Conservation (phyloP, 2,888 invertebrate genomes). For the Chrysodeixis includens region DNA sequence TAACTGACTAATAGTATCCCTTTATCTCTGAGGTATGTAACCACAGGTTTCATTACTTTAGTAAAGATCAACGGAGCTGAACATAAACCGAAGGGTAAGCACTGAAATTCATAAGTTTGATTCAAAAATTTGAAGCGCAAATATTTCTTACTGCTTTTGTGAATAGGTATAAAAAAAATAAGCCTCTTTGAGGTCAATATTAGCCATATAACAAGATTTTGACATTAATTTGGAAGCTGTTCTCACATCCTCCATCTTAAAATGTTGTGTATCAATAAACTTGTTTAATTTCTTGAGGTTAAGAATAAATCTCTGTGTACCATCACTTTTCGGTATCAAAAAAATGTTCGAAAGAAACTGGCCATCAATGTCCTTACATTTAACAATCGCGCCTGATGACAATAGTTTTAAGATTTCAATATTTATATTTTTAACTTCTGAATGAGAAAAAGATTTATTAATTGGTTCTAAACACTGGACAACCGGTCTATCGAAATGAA, state of each 20-base stretch:
- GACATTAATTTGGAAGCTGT: constrained; percentile 34
- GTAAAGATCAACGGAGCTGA: neutral
- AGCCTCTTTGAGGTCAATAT: constrained; percentile 30
- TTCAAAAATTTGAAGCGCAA: constrained; percentile 13
- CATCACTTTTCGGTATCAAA: constrained; percentile 36
- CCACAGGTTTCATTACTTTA: too few species aligned
- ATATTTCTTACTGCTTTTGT: neutral
- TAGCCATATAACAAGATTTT: constrained; percentile 30
- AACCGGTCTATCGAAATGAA: too few species aligned
- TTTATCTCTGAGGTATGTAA: neutral
- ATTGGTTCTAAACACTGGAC: neutral
- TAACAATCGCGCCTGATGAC: constrained; percentile 9
- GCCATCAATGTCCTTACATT: neutral
- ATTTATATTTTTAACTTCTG: constrained; percentile 8
- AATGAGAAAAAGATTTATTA: neutral
- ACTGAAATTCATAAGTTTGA: constrained; percentile 8
- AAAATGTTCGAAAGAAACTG: constrained; percentile 35
- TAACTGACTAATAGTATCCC: neutral
- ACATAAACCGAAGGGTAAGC: constrained; percentile 11
- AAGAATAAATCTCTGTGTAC: constrained; percentile 28
- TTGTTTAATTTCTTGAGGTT: constrained; percentile 31
- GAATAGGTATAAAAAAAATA: neutral
- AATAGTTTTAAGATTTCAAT: neutral
- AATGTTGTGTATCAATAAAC: constrained; percentile 34
- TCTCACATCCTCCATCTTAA: constrained; percentile 45